Base-by-base conservation (phyloP, 2,888 invertebrate genomes). In the Quadriops clusia region DNA sequence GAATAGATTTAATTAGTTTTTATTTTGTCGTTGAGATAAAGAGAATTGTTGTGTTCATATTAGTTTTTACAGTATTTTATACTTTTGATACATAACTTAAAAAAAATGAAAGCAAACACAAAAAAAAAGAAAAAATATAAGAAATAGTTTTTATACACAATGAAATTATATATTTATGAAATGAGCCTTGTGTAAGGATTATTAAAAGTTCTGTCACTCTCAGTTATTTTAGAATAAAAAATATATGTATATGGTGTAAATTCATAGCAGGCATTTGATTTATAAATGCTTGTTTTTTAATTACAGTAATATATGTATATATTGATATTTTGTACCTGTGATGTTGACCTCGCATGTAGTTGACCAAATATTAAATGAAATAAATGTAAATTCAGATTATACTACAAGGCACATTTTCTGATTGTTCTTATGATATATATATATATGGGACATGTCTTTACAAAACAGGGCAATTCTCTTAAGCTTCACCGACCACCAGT, bases 1-100 rank as follows among this genome's bases (percentile, higher is more conserved):
- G 34, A 30, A 34, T 30, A 15, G 13, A 3, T 15, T 20, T 24
- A 21, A 34, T 29, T 34, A 34, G 34, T 34, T 29, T 29, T 34
- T 24, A 32, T 18, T 36, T 37, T 30, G 53, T 53, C 51, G 54
- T 56, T n/a, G 50, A 55, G 54, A 56, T 54, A 49, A 50, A 53
- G 60, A 58, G 60, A 61, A 61, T 61, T 61, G 61, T 60, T 61
- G 58, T 59, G 58, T 60, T 59, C 57, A 58, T 51, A 53, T 53
- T 42, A 40, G 38, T 50, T 58, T 59, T 58, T 59, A 57, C 60
- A 60, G 60, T 61, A 61, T 60, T 61, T 61, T 61, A 53, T 61
- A 61, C 58, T 54, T 58, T 51, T 50, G 45, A 50, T 45, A 50
- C 43, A 49, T 42, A 47, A 43, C 42, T 34, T 35, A 39, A 46